Base-by-base conservation (phyloP, 2,797 vertebrate genomes). In the Rhyacichthys aspro region DNA sequence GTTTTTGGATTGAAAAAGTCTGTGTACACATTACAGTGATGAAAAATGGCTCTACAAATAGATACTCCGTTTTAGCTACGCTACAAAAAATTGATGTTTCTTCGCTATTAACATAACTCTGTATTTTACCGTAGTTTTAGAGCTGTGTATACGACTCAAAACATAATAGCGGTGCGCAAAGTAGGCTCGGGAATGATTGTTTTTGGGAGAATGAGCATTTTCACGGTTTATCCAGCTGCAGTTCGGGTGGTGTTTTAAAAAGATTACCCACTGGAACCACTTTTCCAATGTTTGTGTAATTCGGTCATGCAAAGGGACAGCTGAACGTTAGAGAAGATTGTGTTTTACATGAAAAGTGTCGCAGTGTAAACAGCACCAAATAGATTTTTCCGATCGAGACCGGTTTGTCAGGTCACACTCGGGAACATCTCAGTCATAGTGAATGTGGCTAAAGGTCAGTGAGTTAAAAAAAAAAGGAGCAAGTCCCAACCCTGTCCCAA, bases 361-460 rank as follows among this genome's bases (percentile, higher is more conserved):
- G 11, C 37, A 43, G 42, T 16, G 2, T 43, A 17, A 43, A 43
- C 15, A 17, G n/a, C n/a, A 8, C 8, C 16, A 43, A 43, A 43
- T 17, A 8, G n/a, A 43, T 43, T 43, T 43, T 17, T 16, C 42
- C 16, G 42, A 16, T 16, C 16, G 41, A 56, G 53, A 66, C 37
- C 43, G 67, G 70, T 70, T 70, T 73, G 77, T 76, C 72, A 69
- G 55, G 61, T 55, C 36, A 49, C 53, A 70, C 71, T 55, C 37
- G 61, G 42, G 46, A 83, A 79, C 23, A 43, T 82, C 79, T 82
- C 67, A 74, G 63, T 81, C 48, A 54, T 74, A 58, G 53, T 66
- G 55, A 16, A 63, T 77, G 76, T 55, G 39, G 70, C 59, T 36
- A 83, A 90, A 90, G 87, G 90, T 86, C 86, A 84, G 52, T 7